Evolutionary conservation across 2,888 invertebrate genomes (phyloP), one percentile per base, ranked within the genome.

Genomic region (Brenthis hecate): DNA sequence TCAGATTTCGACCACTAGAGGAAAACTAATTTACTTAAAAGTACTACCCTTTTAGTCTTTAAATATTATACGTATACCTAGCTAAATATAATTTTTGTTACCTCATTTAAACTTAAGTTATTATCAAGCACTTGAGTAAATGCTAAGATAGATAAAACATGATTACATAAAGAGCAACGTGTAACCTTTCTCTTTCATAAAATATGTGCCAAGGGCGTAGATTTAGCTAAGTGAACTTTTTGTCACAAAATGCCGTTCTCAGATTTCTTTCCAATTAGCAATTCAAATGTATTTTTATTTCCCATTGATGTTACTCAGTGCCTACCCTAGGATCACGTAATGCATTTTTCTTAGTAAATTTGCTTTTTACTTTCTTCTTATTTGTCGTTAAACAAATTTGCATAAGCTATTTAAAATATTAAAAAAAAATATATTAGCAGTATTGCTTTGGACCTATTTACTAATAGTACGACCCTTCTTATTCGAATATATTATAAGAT

Each of bases 281-380:
- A 84, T 83, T 84, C 81, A 85, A 83, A 85, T 85, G 78, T 76
- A 76, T 75, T 74, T 76, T 72, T 76, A 66, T 74, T 73, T 78
- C 72, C 75, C 71, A 72, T 68, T 64, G 66, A 54, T 55, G 55
- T 55, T 56, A 48, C 28, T 28, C 48, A 23, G 53, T 47, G 54
- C 23, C 28, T 64, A 43, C 36, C 11, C 11, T 48, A 50, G 61
- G 51, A 32, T 32, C 51, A 28, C 11, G 2, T 47, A 54, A 53
- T 11, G 32, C 60, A 43, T 58, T 23, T 58, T 57, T 47, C 47
- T 58, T 58, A 58, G 23, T 47, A 16, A 54, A 47, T 47, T 14
- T 58, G 47, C 13, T 23, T 47, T 23, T 58, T 47, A 47, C 23
- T 23, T 47, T 14, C 47, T 47, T 23, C 0, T 47, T 6, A 23